phyloP scores from a whole-genome alignment of 2,888 invertebrate species.

The Anoplius nigerrimus region DNA sequence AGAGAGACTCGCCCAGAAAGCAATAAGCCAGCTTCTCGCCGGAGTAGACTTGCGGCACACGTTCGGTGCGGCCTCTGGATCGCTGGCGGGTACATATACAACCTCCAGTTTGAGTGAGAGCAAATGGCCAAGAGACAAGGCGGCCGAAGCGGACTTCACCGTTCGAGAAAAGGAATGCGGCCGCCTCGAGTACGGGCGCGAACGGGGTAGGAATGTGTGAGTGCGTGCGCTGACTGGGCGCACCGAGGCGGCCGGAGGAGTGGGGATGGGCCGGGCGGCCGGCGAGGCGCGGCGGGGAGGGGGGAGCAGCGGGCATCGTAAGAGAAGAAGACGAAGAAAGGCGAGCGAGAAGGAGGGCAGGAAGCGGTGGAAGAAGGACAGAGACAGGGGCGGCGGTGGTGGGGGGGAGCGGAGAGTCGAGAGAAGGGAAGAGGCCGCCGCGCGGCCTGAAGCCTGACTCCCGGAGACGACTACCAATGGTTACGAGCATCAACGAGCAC shows the following conservation, averaged over 20 bases:
- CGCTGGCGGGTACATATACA: conserved; percentile 34
- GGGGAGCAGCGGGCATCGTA: conserved; percentile 22
- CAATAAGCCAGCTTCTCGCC: background rate
- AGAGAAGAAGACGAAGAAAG: conserved; percentile 17
- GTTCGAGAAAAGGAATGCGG: conserved; percentile 76
- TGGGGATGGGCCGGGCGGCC: too few species aligned
- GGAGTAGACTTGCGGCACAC: conserved; percentile 22
- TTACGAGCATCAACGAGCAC: conserved; percentile 22
- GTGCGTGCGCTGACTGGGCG: too few species aligned
- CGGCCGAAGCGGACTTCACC: conserved; percentile 60
- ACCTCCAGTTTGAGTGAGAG: conserved; percentile 39
- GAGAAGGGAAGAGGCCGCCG: conserved; percentile 26
- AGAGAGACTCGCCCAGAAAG: background rate
- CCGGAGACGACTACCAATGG: conserved; percentile 36
- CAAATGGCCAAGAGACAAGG: conserved; percentile 44
- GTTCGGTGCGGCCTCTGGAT: conserved; percentile 16
- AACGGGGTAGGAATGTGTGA: conserved; percentile 70
- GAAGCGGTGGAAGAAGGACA: conserved; percentile 17
- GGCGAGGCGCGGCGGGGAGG: conserved; percentile 30
- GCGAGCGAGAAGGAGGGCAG: background rate
- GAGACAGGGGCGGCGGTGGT: conserved; percentile 18
- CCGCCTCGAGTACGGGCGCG: conserved; percentile 74
- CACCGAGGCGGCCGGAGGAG: too few species aligned
- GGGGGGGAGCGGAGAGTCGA: conserved; percentile 25
- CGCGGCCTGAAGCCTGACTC: conserved; percentile 50